A percentile compares a stretch with the other conserved stretches of the same genome.
phyloP scores from a whole-genome alignment of 2,113 vertebrate species.

The Psophia crepitans region DNA sequence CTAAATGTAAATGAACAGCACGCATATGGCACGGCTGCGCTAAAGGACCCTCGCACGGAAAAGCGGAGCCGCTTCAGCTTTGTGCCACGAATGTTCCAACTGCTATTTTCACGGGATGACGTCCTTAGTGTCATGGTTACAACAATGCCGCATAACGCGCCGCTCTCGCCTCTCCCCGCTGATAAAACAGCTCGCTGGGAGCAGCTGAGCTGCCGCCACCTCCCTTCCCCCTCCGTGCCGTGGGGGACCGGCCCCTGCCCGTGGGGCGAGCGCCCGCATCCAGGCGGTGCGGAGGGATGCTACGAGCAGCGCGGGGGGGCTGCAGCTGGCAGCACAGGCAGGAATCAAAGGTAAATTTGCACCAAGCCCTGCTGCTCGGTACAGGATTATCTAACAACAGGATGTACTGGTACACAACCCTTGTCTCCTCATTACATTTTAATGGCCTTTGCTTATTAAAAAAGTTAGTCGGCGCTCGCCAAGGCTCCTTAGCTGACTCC shows the following conservation, averaged over 20 bases:
- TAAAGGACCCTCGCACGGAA: background rate
- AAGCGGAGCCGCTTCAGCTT: slow-evolving; percentile 15
- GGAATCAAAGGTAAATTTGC: background rate
- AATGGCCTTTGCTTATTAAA: background rate
- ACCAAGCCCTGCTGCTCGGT: background rate
- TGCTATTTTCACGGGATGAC: slow-evolving; percentile 57
- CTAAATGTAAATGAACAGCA: background rate
- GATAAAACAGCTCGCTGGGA: background rate
- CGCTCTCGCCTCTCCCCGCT: slow-evolving; percentile 10
- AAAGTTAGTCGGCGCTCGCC: background rate
- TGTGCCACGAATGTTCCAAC: slow-evolving; percentile 44
- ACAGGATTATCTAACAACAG: too few species aligned
- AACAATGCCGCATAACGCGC: slow-evolving; percentile 36
- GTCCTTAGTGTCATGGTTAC: slow-evolving; percentile 69
- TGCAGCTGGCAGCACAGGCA: fast-evolving
- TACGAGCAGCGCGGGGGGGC: fast-evolving
- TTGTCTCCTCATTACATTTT: background rate
- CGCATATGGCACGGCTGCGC: background rate
- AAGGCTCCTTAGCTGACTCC: background rate
- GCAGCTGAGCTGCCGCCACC: background rate
- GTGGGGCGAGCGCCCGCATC: fast-evolving
- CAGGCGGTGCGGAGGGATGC: fast-evolving
- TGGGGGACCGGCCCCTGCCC: background rate
- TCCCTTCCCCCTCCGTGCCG: background rate
- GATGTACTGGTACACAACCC: background rate